Percentiles rank a stretch among this genome's conserved stretches.
phyloP scores from a whole-genome alignment of 2,113 vertebrate species.

The Rhinolophus sinicus region DNA sequence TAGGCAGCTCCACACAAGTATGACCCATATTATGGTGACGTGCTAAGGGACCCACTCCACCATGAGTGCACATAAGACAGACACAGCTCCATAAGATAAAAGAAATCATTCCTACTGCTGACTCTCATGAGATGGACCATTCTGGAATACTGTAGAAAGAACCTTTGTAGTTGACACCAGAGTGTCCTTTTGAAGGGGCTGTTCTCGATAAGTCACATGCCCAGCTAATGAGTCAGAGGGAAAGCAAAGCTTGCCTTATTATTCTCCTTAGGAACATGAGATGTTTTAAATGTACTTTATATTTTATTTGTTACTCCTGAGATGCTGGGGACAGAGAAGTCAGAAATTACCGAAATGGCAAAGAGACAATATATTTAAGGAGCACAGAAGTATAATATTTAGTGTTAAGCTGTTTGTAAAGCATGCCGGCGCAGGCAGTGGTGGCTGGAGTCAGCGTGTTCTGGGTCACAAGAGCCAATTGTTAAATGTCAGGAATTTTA shows the following conservation, averaged over 20 bases:
- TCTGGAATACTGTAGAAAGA: not conserved
- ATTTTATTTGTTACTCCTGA: not conserved
- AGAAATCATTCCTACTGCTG: not conserved
- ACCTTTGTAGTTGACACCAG: not conserved
- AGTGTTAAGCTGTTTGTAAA: not conserved
- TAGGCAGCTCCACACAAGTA: too few relatives aligned
- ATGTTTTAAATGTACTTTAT: not conserved
- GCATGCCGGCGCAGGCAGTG: not conserved
- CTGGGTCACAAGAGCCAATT: not conserved
- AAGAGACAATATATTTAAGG: not conserved
- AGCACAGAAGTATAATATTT: not conserved
- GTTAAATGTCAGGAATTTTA: conserved; percentile 44
- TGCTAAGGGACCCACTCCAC: too few relatives aligned
- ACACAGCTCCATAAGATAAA: fast-evolving
- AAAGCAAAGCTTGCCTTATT: not conserved
- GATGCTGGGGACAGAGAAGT: not conserved
- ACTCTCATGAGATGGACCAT: not conserved
- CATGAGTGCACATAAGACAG: fast-evolving
- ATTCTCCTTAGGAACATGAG: not conserved
- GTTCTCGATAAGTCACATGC: not conserved
- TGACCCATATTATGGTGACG: fast-evolving
- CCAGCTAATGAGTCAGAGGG: not conserved
- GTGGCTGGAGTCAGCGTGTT: not conserved
- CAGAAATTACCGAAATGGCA: not conserved
- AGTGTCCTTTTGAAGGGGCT: not conserved